Base-by-base conservation (phyloP, 2,888 invertebrate species). In the Allygus modestus region DNA sequence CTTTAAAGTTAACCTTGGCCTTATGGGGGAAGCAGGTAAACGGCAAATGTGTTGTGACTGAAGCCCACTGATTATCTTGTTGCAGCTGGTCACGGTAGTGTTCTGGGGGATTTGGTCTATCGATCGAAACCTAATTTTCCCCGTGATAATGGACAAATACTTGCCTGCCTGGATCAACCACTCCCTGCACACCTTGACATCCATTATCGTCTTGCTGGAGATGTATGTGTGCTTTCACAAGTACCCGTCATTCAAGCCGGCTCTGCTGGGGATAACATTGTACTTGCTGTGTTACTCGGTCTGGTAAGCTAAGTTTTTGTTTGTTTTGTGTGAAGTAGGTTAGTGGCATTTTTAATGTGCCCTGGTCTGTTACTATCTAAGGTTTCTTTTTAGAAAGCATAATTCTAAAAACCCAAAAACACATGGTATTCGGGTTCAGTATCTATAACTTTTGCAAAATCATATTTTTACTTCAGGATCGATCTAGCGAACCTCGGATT, bases 131-230 rank as follows among this genome's bases (percentile, higher is more conserved):
- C 90, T 93, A 88, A 92, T 93, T 41, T 93, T 92, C 89, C 93
- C 93, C 0, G 87, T 88, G 84, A 89, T 91, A 15, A 91, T 92
- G 88, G 93, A 93, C 87, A 88, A 89, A 81, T 90, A 93, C 17
- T 90, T 93, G 0, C 93, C 93, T 0, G 90, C 91, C 89, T 93
- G 92, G 92, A 91, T 93, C 88, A 93, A 93, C 90, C 93, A 93
- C 86, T 92, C 92, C 85, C 91, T 93, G 41, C 93, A 93, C 89
- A 92, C 93, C 0, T 91, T 92, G 87, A 92, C 93, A 75, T 86
- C 91, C 0, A 88, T 92, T 0, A 90, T 93, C 20, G 87, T 93
- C 0, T 85, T 91, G 1, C 86, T 92, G 1, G 93, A 93, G 86
- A 90, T 92, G 0, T 31, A 91, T 0, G 90, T 87, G 84, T 88